These are phyloP conservation scores for Gadus chalcogrammus DNA, from an alignment of 2,113 vertebrate species.

Conservation along the genomic window DNA sequence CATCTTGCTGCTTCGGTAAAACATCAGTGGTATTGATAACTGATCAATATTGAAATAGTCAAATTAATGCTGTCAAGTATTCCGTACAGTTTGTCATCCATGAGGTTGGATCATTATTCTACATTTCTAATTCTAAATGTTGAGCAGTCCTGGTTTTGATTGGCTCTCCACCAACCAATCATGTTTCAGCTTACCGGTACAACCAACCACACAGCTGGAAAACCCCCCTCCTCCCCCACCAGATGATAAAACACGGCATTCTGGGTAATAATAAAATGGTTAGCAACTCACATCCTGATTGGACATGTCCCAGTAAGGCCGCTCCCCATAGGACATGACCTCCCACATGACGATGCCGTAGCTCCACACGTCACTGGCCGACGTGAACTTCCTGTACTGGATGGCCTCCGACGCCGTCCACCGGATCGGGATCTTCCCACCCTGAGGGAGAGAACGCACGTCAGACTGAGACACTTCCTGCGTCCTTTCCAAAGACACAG, in stretches of 20 bases:
- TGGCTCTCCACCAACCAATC: background rate
- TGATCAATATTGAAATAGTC: background rate
- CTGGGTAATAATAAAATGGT: background rate
- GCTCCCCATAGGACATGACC: conserved; percentile 97
- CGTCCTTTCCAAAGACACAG: too few species aligned
- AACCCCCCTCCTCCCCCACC: too few species aligned
- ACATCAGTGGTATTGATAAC: background rate
- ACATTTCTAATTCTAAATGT: background rate
- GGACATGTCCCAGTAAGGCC: conserved; percentile 99
- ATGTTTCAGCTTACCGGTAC: background rate
- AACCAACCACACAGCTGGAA: background rate
- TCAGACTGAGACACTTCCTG: conserved; percentile 59
- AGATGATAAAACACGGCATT: too few species aligned
- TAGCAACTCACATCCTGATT: conserved; percentile 93
- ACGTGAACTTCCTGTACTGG: conserved; percentile 97
- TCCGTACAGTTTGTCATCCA: background rate
- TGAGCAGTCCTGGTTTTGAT: background rate
- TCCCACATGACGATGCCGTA: conserved; percentile 99
- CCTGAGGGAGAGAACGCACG: conserved; percentile 73
- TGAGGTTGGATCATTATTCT: background rate
- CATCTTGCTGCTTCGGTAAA: too few species aligned
- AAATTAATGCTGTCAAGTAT: background rate
- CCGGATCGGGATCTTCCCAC: conserved; percentile 96
- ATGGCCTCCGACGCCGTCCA: conserved; percentile 98
- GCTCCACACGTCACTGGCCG: conserved; percentile 96